phyloP scores from a whole-genome alignment of 2,113 vertebrate genomes.

The Rhabdornis inornatus region DNA sequence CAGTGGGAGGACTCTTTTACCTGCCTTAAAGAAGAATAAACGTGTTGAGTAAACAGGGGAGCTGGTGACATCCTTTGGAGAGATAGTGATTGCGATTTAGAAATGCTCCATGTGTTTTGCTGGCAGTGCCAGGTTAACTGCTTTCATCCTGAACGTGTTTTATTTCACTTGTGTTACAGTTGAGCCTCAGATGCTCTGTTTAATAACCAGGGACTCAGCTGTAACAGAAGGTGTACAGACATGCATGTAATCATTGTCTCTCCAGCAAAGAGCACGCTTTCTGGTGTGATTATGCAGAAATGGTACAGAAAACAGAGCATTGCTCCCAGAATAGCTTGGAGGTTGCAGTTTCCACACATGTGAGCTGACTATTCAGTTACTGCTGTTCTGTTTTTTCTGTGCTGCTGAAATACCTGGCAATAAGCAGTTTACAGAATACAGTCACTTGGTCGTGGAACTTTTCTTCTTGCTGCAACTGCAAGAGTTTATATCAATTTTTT shows the following conservation, averaged over 20 bases:
- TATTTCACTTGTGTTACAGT: not conserved
- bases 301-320: not conserved
- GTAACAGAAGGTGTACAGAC: not conserved
- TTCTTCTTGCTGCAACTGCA: not conserved
- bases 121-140: not conserved
- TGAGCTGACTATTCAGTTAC: not conserved
- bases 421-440: not conserved
- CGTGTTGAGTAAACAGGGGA: not conserved
- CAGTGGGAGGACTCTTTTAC: not conserved
- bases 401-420: not conserved
- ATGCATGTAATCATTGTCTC: not conserved
- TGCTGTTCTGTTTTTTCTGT: not conserved
- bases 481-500: not conserved
- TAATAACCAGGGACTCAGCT: not conserved
- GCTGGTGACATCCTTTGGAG: not conserved
- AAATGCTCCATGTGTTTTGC: not conserved
- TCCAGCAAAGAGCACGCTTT: not conserved
- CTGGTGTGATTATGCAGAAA: not conserved
- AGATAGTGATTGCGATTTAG: not conserved
- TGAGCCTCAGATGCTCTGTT: not conserved
- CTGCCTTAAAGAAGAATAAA: not conserved
- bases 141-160: accelerated
- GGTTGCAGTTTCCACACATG: not conserved
- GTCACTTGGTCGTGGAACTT: not conserved
- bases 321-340: not conserved